phyloP scores from a whole-genome alignment of 2,797 vertebrate species.

The Tokudaia tokunoshimensis region DNA sequence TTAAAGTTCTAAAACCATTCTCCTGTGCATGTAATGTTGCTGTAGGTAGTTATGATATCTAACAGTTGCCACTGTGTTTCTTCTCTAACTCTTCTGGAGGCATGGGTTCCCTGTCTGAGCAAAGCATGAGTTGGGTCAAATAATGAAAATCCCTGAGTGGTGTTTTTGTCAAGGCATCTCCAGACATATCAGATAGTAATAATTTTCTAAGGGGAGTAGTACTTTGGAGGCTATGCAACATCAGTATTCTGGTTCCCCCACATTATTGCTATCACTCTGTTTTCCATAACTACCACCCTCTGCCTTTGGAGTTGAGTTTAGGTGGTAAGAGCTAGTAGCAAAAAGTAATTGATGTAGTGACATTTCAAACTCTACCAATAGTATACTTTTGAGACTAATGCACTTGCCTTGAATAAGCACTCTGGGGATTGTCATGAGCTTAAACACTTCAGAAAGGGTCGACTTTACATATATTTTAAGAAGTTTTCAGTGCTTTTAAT shows the following conservation, averaged over 20 bases:
- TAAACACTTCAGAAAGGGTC: background rate
- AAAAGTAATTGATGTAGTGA: background rate
- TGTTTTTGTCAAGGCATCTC: background rate
- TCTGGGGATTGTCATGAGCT: background rate
- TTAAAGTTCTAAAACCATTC: background rate
- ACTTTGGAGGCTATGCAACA: background rate
- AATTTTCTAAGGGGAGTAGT: background rate
- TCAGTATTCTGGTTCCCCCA: too few relatives aligned
- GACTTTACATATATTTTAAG: background rate
- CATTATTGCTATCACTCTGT: background rate
- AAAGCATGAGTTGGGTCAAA: background rate
- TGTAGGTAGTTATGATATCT: background rate
- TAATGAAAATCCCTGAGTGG: background rate
- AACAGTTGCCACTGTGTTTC: background rate
- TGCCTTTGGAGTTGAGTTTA: background rate
- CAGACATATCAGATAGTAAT: background rate
- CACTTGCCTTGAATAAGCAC: background rate
- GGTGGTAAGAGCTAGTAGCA: background rate
- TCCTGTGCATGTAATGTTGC: background rate
- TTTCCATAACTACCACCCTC: background rate
- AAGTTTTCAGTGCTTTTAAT: background rate
- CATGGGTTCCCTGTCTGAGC: background rate
- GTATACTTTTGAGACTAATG: background rate
- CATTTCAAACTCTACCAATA: slow-evolving; percentile 6
- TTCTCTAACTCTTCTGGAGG: background rate